Conservation (phyloP, 2,113 vertebrate genomes). For the Paradisaea rubra region DNA sequence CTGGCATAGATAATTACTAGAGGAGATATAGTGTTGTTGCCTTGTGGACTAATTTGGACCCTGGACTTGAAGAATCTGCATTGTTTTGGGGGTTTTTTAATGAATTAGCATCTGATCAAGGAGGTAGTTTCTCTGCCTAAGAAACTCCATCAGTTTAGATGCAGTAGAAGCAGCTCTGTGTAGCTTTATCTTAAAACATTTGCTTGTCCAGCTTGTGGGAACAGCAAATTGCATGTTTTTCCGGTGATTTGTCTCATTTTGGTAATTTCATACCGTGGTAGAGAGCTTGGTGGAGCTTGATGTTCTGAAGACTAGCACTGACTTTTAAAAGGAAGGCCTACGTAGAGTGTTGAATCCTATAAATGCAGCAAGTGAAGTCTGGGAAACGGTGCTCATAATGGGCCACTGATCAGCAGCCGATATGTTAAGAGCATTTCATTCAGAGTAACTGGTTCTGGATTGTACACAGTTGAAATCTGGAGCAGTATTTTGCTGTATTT, state of each 20-base stretch:
- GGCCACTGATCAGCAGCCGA: background rate
- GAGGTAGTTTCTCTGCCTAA: background rate
- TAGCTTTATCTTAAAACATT: background rate
- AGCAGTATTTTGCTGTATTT: constrained; percentile 29
- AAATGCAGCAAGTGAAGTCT: background rate
- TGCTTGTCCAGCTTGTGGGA: background rate
- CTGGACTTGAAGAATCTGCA: background rate
- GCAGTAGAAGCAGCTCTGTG: background rate
- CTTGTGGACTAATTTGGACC: background rate
- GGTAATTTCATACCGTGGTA: background rate
- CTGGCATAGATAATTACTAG: background rate
- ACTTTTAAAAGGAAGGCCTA: background rate
- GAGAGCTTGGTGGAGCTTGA: background rate
- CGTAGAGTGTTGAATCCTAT: background rate
- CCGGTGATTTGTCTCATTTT: background rate
- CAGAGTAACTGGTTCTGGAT: background rate
- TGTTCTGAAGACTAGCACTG: background rate
- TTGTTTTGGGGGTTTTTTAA: background rate
- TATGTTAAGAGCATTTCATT: background rate
- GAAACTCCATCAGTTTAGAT: background rate
- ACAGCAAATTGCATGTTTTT: background rate
- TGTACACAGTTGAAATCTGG: background rate
- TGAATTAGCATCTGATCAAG: background rate
- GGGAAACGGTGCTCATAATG: background rate
- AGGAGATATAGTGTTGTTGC: background rate